Base-by-base conservation (phyloP, 2,113 vertebrate genomes). In the Tachuris rubrigastra region DNA sequence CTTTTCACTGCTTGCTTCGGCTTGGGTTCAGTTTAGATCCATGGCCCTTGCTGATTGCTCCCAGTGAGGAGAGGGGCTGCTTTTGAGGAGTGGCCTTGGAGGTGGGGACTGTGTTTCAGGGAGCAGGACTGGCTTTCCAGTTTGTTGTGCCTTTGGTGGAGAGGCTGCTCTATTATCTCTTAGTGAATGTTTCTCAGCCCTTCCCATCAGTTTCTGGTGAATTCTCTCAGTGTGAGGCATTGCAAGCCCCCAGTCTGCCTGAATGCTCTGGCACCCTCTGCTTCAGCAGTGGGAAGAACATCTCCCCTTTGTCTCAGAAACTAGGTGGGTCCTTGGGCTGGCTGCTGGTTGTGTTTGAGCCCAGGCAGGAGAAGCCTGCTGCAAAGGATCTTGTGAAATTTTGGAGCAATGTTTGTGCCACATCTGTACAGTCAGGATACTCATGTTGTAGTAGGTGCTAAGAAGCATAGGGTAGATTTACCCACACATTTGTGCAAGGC, bases 161-260 rank as follows among this genome's bases (percentile, higher is more conserved):
- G 42, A 58, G 20, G 28, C n/a, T 85, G n/a, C 6, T 19, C 0
- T 74, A 21, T 37, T 8, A 25, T 66, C 12, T 76, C 37, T 59
- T 31, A 0, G 1, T 3, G 3, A 66, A 20, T 60, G 10, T 50
- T 87, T 81, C 7, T 4, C 14, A 33, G 20, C 17, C 9, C 6
- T 63, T 89, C 35, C 20, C 47, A 31, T 9, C 2, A 2, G 15
- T 84, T 76, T 81, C 49, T 47, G 37, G 31, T 80, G n/a, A 69
- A 35, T 69, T 71, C 24, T 37, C 9, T 24, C 23, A 11, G 8
- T 42, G 31, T 44, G 52, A 56, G 49, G 39, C 5, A 2, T 56
- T 91, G 58, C 14, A 47, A 41, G 30, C 11, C 14, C 37, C 15
- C 23, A 62, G 35, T 37, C 37, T 87, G 73, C n/a, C 30, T 24